Conservation (phyloP, 2,888 invertebrate genomes). For the Copidosoma aretas region DNA sequence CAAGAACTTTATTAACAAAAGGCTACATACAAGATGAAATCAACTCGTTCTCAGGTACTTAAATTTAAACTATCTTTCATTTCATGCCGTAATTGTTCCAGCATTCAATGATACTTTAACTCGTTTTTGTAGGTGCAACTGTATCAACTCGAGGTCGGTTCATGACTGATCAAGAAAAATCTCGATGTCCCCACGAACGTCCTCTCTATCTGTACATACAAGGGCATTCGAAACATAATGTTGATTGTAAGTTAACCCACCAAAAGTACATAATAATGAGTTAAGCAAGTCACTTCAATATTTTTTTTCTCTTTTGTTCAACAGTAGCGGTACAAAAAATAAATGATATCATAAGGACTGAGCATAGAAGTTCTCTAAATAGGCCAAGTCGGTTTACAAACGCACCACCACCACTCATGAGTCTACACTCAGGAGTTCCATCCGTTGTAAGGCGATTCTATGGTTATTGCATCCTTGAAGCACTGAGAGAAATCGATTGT, state of each 20-base stretch:
- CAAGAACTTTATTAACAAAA: conserved; percentile 67
- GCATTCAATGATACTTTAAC: conserved; percentile 47
- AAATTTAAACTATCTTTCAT: background rate
- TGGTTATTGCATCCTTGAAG: conserved; percentile 12
- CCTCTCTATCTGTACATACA: conserved; percentile 67
- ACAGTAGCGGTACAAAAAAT: conserved; percentile 66
- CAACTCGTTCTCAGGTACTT: conserved; percentile 60
- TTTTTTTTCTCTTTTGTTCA: conserved; percentile 36
- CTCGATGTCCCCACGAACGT: conserved; percentile 63
- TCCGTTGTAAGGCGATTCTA: conserved; percentile 52
- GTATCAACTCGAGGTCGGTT: conserved; percentile 68
- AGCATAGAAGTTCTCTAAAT: conserved; percentile 58
- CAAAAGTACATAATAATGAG: background rate
- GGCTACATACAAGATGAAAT: conserved; percentile 69
- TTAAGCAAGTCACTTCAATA: background rate
- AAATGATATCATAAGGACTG: conserved; percentile 64
- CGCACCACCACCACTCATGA: conserved; percentile 64
- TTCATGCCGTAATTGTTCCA: background rate
- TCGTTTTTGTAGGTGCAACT: conserved; percentile 63
- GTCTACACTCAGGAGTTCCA: conserved; percentile 59
- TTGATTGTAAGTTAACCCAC: conserved; percentile 57
- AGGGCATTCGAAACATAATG: conserved; percentile 65
- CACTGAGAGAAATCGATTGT: background rate
- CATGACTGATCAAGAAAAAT: conserved; percentile 65
- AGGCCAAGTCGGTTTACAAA: conserved; percentile 62